Evolutionary conservation across 2,113 vertebrate genomes (phyloP).

Genomic region (Typhlomys cinereus): DNA sequence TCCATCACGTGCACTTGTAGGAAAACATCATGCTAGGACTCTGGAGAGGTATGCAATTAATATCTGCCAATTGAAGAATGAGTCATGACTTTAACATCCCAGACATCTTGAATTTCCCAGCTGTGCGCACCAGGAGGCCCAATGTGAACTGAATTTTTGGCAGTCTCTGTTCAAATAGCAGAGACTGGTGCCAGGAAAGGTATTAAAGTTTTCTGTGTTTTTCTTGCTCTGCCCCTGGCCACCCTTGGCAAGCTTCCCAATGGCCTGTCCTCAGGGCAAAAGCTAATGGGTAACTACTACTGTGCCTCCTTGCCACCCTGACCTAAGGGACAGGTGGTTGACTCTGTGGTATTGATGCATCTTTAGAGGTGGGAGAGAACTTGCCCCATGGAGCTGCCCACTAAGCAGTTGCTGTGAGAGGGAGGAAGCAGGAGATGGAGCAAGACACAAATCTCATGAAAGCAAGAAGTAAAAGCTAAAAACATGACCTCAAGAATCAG

Average conservation of each 20-base stretch:
- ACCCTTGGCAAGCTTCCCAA: not conserved
- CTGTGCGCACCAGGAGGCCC: not conserved
- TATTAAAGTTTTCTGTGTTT: not conserved
- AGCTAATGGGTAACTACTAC: not conserved
- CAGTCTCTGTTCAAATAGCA: not conserved
- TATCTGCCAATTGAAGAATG: not conserved
- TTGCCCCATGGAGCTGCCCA: not conserved
- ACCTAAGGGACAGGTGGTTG: not conserved
- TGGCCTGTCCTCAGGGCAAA: no score
- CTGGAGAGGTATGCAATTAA: not conserved
- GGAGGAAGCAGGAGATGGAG: not conserved
- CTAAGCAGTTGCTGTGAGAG: not conserved
- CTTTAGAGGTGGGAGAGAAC: not conserved
- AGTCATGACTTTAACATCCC: not conserved
- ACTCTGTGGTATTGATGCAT: not conserved
- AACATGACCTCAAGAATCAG: not conserved
- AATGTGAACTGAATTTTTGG: not conserved
- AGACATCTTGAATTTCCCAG: not conserved
- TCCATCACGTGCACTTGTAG: not conserved
- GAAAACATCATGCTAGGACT: not conserved
- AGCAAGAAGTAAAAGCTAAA: not conserved
- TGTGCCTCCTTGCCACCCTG: no score
- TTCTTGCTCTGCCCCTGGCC: accelerated
- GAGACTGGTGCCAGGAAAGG: not conserved
- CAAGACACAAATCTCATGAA: not conserved